A percentile compares a stretch with the other conserved stretches of the same genome.
phyloP scores from a whole-genome alignment of 2,888 invertebrate genomes.

The Incurvaria masculella region DNA sequence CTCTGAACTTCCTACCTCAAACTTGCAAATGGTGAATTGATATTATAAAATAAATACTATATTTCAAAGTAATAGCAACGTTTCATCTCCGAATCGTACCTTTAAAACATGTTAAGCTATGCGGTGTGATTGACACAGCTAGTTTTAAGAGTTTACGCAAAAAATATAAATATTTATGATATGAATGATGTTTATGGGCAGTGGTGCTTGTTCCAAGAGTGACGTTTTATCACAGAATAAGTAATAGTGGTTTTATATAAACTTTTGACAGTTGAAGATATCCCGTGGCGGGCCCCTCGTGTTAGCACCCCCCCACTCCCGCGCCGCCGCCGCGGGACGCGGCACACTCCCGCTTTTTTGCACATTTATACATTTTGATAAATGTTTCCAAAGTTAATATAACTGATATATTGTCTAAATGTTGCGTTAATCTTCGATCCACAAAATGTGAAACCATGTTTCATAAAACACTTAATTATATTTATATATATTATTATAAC shows the following conservation, averaged over 20 bases:
- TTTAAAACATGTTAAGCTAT: slow-evolving; percentile 35
- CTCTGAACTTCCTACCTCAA: slow-evolving; percentile 49
- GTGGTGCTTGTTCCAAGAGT: neutral
- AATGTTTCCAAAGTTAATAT: no score
- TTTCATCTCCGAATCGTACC: slow-evolving; percentile 38
- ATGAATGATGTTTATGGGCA: slow-evolving; percentile 31
- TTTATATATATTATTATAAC: neutral
- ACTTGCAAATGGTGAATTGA: slow-evolving; percentile 43
- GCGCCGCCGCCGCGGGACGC: no score
- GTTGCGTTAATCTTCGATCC: no score
- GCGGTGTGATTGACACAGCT: slow-evolving; percentile 40
- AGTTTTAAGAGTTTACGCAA: slow-evolving; percentile 49
- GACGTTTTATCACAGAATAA: neutral
- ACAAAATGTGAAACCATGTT: no score
- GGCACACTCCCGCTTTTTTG: no score
- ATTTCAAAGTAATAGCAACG: slow-evolving; percentile 22
- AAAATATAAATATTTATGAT: slow-evolving; percentile 49
- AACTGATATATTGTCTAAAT: no score
- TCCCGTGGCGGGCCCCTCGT: no score
- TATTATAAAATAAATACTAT: slow-evolving; percentile 36
- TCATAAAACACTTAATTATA: no score
- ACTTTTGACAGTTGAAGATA: no score
- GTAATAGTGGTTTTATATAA: no score
- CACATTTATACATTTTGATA: no score
- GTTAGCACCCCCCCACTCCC: no score